Base-by-base conservation (phyloP, 2,888 invertebrate genomes). In the Panorpa germanica region DNA sequence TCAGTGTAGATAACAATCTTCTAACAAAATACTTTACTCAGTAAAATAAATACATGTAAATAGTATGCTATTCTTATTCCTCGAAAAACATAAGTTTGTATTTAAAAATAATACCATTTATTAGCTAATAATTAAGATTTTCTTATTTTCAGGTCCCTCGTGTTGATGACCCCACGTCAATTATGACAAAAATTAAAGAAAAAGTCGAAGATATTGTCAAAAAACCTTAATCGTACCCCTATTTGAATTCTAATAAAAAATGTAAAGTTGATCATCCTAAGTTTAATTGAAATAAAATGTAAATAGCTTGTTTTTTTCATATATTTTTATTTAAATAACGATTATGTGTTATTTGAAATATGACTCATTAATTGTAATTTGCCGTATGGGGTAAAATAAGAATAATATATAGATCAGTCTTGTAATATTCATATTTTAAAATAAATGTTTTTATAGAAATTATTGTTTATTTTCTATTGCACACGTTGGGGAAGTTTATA, bases 131-230 rank as follows among this genome's bases (percentile, higher is more conserved):
- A 28, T 34, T 24, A 32, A 25, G 17, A 37, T 27, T 32, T 41
- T 38, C 42, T 40, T 38, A 38, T 38, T 57, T 59, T 33, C 54
- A 88, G 83, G 63, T 86, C 38, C 83, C 85, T 5, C 69, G 73
- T 48, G 78, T 88, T 4, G 85, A 86, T 53, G 78, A 86, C 41
- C 90, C 88, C 4, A n/a, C n/a, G n/a, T n/a, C n/a, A n/a, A n/a
- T n/a, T n/a, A n/a, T n/a, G n/a, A 53, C 59, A 35, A 71, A 69
- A 40, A 47, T 86, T 41, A 55, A 72, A 44, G 69, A 73, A 37
- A 75, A 71, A 51, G 49, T 77, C 24, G 72, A 70, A 49, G 65
- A 70, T 31, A 72, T 63, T 48, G 51, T 76, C 13, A 76, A 82
- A 38, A 63, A 65, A 36, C 72, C 81, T 56, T 48, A 57, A 34